Conservation (phyloP, 2,113 vertebrate species). For the Saguinus midas region DNA sequence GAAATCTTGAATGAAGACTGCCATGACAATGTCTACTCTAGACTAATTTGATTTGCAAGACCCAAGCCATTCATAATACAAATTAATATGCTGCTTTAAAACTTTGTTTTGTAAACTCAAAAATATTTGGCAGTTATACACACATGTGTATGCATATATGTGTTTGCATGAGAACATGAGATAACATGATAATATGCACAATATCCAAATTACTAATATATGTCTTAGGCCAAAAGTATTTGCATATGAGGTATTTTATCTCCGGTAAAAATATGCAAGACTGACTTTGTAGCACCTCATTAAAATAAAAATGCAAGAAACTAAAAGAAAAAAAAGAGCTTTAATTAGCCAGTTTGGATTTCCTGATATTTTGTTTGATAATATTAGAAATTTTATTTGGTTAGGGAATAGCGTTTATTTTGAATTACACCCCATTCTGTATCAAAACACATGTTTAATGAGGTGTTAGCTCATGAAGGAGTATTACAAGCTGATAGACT, state of each 20-base stretch:
- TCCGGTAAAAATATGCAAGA: constrained; percentile 38
- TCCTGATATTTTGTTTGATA: constrained; percentile 64
- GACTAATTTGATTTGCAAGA: not conserved
- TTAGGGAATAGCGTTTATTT: constrained; percentile 54
- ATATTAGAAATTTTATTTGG: constrained; percentile 60
- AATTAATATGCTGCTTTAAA: not conserved
- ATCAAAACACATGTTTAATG: constrained; percentile 64
- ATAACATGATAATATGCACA: not conserved
- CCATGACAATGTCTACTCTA: not conserved
- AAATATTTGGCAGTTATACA: not conserved
- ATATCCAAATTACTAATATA: not conserved
- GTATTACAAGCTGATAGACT: constrained; percentile 51
- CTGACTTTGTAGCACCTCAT: constrained; percentile 33
- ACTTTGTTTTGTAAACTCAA: not conserved
- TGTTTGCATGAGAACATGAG: not conserved
- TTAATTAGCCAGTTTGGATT: constrained; percentile 65
- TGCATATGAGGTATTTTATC: not conserved
- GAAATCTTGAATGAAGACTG: not conserved
- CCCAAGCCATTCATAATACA: not conserved
- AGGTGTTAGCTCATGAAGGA: constrained; percentile 46
- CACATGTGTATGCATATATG: not conserved
- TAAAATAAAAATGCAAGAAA: constrained; percentile 53
- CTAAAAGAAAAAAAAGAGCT: not conserved
- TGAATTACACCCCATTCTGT: constrained; percentile 53
- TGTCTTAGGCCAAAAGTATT: not conserved